phyloP scores from a whole-genome alignment of 2,888 invertebrate genomes.

The Drosophila mercatorum region DNA sequence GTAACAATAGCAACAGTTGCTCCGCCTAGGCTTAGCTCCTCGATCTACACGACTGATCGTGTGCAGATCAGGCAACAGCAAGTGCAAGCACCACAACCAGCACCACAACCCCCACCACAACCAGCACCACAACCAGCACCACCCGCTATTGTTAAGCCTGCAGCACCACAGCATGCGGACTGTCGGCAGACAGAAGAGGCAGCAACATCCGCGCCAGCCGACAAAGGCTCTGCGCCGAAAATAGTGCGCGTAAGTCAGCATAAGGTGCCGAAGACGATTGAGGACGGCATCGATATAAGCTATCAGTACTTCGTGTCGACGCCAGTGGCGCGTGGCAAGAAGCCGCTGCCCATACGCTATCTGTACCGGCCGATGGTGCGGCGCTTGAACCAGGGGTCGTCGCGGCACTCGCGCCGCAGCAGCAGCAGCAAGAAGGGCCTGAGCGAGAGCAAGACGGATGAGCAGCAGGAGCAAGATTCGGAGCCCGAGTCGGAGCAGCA shows the following conservation, averaged over 20 bases:
- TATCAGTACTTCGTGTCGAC: slow-evolving; percentile 62
- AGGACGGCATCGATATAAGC: slow-evolving; percentile 69
- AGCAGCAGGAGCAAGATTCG: not conserved
- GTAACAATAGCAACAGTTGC: slow-evolving; percentile 3
- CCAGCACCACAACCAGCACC: not conserved
- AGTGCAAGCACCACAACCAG: not conserved
- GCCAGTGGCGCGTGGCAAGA: slow-evolving; percentile 56
- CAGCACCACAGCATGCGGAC: not conserved
- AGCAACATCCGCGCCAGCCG: not conserved
- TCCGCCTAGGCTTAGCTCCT: not conserved
- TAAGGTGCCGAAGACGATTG: slow-evolving; percentile 62
- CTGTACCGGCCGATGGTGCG: slow-evolving; percentile 68
- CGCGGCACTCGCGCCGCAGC: slow-evolving; percentile 22
- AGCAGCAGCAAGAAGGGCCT: slow-evolving; percentile 27
- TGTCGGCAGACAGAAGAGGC: too few relatives aligned
- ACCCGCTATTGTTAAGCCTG: not conserved
- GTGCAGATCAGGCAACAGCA: slow-evolving; percentile 6
- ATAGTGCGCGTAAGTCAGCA: slow-evolving; percentile 58
- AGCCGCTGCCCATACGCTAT: slow-evolving; percentile 57
- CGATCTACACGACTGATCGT: not conserved
- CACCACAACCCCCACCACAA: not conserved
- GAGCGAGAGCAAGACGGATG: slow-evolving; percentile 4
- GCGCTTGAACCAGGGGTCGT: slow-evolving; percentile 34
- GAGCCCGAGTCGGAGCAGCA: not conserved
- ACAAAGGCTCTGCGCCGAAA: slow-evolving; percentile 19